Evolutionary conservation across 2,888 invertebrate genomes (phyloP), one percentile per base, ranked within the genome.

Genomic region (Lingula anatina): DNA sequence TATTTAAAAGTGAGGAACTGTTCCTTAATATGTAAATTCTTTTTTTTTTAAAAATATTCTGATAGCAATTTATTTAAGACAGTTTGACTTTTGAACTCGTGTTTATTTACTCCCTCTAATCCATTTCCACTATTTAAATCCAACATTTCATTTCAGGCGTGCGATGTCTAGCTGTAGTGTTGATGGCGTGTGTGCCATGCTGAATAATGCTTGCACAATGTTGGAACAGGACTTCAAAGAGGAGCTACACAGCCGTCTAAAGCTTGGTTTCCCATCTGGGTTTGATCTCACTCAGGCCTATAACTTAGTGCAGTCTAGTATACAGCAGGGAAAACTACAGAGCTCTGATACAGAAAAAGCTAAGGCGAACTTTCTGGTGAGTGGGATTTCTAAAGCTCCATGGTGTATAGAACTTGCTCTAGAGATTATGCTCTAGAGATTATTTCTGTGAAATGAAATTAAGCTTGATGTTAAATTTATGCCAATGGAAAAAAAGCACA

Each of bases 141-240:
- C 31, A 31, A 15, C 31, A 9, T n/a, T 48, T 36, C 41, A 49
- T 66, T 68, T 35, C 72, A 90, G 93, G 59, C 86, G 97, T 57
- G 87, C 92, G n/a, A 81, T 94, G 59, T 87, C 89, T 5, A 90
- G 89, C 59, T 88, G 89, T 69, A 94, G 90, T 71, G 84, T 96
- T 51, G 96, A 97, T 78, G 96, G 94, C 46, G 87, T 91, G 41
- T 99, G 99, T 81, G 95, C 92, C 2, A 90, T 94, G 62, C 86
- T 99, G 26, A 99, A 99, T 80, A 92, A 93, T 76, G 90, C 89
- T 3, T 87, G 88, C 62, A 83, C 89, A 1, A 84, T 89, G 55
- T 80, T 99, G 52, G 96, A 97, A 80, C 86, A 87, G 36, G 87
- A 88, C 65, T 89, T 88, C 73, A 84, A 87, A 31, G 84, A 83